These are phyloP conservation scores for Hyperoplus immaculatus DNA, from an alignment of 2,797 vertebrate species.

Conservation along the genomic window DNA sequence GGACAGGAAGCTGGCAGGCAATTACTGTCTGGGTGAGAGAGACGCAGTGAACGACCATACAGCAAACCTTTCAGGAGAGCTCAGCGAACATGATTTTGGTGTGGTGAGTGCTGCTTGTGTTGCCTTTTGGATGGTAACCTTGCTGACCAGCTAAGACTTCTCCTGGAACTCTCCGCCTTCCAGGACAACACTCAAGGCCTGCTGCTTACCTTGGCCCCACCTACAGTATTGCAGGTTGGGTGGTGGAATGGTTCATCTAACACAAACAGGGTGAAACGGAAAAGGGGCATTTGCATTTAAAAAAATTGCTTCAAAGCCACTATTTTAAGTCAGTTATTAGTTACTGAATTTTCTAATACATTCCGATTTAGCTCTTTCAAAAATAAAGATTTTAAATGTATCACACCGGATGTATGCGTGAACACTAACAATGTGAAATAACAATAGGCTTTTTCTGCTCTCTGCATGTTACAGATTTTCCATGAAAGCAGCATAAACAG, in stretches of 20 bases:
- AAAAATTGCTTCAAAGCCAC: not conserved
- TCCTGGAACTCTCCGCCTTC: slow-evolving; percentile 24
- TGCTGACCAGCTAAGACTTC: slow-evolving; percentile 42
- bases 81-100: slow-evolving; percentile 32
- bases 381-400: not conserved
- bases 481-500: not conserved
- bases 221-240: slow-evolving; percentile 16
- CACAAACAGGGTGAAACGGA: not conserved
- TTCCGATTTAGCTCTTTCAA: not conserved
- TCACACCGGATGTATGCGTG: too few relatives aligned
- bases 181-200: slow-evolving; percentile 21
- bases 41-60: slow-evolving; percentile 32
- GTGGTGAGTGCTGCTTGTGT: slow-evolving; percentile 40
- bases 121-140: slow-evolving; percentile 53
- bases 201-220: slow-evolving; percentile 26
- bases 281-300: not conserved
- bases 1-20: slow-evolving; percentile 53
- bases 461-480: not conserved
- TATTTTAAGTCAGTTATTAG: slow-evolving; percentile 4
- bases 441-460: not conserved
- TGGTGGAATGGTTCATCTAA: slow-evolving; percentile 10
- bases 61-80: slow-evolving; percentile 31
- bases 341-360: not conserved
- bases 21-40: slow-evolving; percentile 47
- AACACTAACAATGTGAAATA: not conserved